Evolutionary conservation across 2,888 invertebrate genomes (phyloP), one percentile per base, ranked within the genome.

Genomic region (Ectemnius cavifrons): DNA sequence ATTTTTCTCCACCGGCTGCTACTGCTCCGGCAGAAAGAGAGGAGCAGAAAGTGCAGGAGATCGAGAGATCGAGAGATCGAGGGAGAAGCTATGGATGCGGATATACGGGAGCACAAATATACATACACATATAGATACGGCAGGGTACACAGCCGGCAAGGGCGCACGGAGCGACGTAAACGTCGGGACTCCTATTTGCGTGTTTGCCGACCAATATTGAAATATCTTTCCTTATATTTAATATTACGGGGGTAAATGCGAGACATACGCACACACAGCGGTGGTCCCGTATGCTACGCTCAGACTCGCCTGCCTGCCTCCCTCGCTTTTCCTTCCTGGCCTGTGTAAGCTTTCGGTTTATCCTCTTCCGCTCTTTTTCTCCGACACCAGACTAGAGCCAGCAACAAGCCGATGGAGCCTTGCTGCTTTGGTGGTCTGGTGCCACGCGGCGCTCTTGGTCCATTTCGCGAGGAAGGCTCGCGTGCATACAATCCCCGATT

Each of bases 161-260:
- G 46, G 61, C 18, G n/a, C 52, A 56, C 49, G 56, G 14, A 61
- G 65, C 37, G 66, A 27, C 37, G 64, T 61, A 64, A 58, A 71
- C 70, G 72, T 66, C 59, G 56, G 71, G 61, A 67, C 61, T 46
- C 57, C 61, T 71, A 74, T 75, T 80, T 76, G 78, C 61, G 62
- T 78, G 81, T 83, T 85, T 85, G 81, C 79, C 63, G 68, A 80
- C 79, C 83, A 80, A 87, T 86, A 88, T 87, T 86, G 86, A 88
- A 87, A 86, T 85, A 84, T 87, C 80, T 82, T 78, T 75, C 70
- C 76, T 84, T 78, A 84, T 84, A 87, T 87, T 87, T 86, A 86
- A 87, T 84, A 86, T 84, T 76, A 81, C 77, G 71, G 63, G 71
- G 73, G 81, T 71, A 79, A 81, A 80, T 71, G 76, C 73, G 75